A percentile compares a stretch with the other conserved stretches of the same genome.
phyloP scores from a whole-genome alignment of 2,888 invertebrate genomes.

The Pyrrhosoma nymphula region DNA sequence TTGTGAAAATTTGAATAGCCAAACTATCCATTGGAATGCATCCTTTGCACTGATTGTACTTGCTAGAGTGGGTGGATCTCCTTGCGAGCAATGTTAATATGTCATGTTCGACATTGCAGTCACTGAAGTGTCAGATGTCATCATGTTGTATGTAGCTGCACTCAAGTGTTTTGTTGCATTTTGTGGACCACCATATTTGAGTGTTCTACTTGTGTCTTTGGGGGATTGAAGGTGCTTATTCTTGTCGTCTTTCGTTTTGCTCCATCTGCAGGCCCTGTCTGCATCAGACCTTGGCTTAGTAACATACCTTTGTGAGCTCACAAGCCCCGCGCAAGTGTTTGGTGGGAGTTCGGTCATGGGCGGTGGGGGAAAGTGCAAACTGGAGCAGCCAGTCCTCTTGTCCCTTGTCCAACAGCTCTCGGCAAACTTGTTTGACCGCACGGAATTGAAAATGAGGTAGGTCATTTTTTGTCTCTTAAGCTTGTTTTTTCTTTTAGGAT shows the following conservation, averaged over 20 bases:
- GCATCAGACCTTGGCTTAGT: slow-evolving; percentile 94
- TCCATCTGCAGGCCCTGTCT: slow-evolving; percentile 85
- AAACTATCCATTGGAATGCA: too few relatives aligned
- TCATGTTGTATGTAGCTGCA: too few relatives aligned
- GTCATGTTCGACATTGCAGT: too few relatives aligned
- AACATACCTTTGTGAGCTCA: slow-evolving; percentile 91
- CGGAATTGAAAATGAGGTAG: slow-evolving; percentile 90
- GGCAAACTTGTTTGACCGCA: slow-evolving; percentile 91
- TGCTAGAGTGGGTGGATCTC: too few relatives aligned
- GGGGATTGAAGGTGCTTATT: too few relatives aligned
- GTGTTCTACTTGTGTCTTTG: too few relatives aligned
- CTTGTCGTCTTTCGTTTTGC: slow-evolving; percentile 32
- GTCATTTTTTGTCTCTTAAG: slow-evolving; percentile 70
- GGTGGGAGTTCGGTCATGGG: slow-evolving; percentile 78
- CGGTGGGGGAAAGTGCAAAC: slow-evolving; percentile 79
- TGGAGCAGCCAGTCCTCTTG: slow-evolving; percentile 93
- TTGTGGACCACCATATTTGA: too few relatives aligned
- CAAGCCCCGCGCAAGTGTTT: slow-evolving; percentile 90
- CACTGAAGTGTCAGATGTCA: too few relatives aligned
- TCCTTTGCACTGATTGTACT: too few relatives aligned
- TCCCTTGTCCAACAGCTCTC: slow-evolving; percentile 97
- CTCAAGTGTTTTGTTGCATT: too few relatives aligned
- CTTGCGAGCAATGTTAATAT: too few relatives aligned
- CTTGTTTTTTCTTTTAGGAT: background rate
- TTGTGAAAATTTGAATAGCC: too few relatives aligned